Evolutionary conservation across 2,113 vertebrate genomes (phyloP).

Genomic region (Thunnus maccoyii): DNA sequence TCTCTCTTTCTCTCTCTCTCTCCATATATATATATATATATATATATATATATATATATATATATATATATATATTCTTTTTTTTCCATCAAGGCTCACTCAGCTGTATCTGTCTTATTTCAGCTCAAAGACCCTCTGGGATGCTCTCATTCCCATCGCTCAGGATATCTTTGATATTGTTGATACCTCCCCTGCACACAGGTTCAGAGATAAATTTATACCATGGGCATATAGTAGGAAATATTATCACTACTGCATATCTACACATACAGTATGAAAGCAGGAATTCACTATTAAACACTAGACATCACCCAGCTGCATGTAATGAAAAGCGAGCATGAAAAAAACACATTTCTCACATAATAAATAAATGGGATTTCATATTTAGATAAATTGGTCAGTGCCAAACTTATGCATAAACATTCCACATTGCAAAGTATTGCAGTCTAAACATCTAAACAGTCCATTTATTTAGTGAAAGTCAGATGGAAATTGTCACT

Average conservation of each 20-base stretch:
- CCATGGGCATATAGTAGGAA: background rate
- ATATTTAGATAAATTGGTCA: slow-evolving; percentile 47
- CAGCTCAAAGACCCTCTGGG: slow-evolving; percentile 62
- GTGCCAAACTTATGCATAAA: slow-evolving; percentile 42
- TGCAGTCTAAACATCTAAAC: slow-evolving; percentile 26
- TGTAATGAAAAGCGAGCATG: background rate
- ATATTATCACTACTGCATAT: slow-evolving; percentile 26
- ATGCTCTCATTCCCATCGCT: slow-evolving; percentile 53
- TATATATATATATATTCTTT: slow-evolving; percentile 32
- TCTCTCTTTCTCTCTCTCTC: slow-evolving; percentile 26
- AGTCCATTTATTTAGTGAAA: slow-evolving; percentile 50
- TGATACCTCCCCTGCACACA: slow-evolving; percentile 56
- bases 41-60: no score
- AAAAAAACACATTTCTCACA: slow-evolving; percentile 15
- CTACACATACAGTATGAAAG: slow-evolving; percentile 7
- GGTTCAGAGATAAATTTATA: slow-evolving; percentile 44
- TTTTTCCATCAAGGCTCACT: slow-evolving; percentile 71
- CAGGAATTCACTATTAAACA: slow-evolving; percentile 15
- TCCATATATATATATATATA: no score
- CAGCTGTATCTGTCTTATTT: slow-evolving; percentile 74
- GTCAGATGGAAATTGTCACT: slow-evolving; percentile 41
- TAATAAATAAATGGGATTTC: slow-evolving; percentile 43
- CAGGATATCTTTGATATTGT: slow-evolving; percentile 64
- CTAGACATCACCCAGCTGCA: background rate
- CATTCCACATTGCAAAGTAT: slow-evolving; percentile 16